Evolutionary conservation across 2,113 vertebrate species (phyloP).

Genomic region (Larimichthys polyactis): DNA sequence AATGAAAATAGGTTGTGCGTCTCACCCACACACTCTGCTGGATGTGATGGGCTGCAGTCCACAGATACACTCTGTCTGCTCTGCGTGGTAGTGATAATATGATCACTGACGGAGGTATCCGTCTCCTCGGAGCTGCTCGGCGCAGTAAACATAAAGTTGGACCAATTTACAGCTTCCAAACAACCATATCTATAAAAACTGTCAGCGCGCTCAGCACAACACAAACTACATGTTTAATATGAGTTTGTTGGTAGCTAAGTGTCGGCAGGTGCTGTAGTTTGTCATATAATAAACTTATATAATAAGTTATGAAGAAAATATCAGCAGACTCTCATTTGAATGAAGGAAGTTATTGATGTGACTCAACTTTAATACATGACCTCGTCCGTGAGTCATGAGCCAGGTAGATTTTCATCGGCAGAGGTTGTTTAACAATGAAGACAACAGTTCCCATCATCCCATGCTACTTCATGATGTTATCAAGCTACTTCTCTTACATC

Average conservation of each 20-base stretch:
- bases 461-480: no score
- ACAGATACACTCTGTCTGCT: not conserved
- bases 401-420: no score
- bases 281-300: no score
- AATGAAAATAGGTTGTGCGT: not conserved
- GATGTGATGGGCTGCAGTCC: not conserved
- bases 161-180: not conserved
- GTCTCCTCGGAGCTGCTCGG: not conserved
- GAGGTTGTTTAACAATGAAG: no score
- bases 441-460: no score
- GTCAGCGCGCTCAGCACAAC: not conserved
- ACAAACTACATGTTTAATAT: not conserved
- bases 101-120: not conserved
- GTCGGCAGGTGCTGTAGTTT: no score
- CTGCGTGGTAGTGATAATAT: not conserved
- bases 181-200: not conserved
- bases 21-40: slow-evolving; percentile 2
- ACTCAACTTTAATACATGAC: no score
- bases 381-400: no score
- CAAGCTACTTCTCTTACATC: not conserved
- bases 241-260: not conserved
- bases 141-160: not conserved
- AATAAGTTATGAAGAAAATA: no score
- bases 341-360: no score
- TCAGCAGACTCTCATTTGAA: no score